Percentiles rank a stretch among this genome's conserved stretches.
phyloP scores from a whole-genome alignment of 2,888 invertebrate species.

The Theodoxus fluviatilis region DNA sequence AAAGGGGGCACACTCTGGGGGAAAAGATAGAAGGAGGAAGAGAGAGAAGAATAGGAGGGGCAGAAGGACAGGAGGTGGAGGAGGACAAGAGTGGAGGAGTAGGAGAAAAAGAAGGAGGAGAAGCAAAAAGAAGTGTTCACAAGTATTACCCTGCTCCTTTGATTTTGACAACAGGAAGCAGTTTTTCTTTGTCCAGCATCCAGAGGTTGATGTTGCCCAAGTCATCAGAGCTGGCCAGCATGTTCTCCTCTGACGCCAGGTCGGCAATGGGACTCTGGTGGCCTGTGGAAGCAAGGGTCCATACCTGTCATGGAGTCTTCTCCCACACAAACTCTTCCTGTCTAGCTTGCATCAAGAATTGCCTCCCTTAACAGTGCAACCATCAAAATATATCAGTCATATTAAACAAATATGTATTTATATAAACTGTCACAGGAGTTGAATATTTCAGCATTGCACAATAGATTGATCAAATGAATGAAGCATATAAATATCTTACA shows the following conservation, averaged over 20 bases:
- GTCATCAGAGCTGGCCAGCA: constrained; percentile 58
- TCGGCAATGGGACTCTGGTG: constrained; percentile 56
- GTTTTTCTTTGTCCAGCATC: constrained; percentile 37
- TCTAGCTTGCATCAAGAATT: no score
- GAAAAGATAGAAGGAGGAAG: no score
- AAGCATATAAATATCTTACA: not conserved
- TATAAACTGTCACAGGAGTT: no score
- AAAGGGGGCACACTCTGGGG: no score
- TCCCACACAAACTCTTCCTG: not conserved
- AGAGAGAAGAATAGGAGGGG: no score
- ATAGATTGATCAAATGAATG: no score
- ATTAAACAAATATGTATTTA: no score
- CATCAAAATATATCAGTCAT: no score
- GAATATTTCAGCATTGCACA: no score
- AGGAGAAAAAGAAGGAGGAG: no score
- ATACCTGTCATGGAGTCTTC: not conserved
- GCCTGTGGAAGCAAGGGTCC: constrained; percentile 38
- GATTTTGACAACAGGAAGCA: constrained; percentile 41
- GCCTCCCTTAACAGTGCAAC: no score
- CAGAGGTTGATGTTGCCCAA: constrained; percentile 59
- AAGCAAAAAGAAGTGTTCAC: not conserved
- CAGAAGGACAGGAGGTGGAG: no score
- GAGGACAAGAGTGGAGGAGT: not conserved
- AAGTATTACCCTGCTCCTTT: constrained; percentile 44
- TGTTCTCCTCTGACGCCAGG: constrained; percentile 46